Base-by-base conservation (phyloP, 2,113 vertebrate species). In the Galeopterus variegatus region DNA sequence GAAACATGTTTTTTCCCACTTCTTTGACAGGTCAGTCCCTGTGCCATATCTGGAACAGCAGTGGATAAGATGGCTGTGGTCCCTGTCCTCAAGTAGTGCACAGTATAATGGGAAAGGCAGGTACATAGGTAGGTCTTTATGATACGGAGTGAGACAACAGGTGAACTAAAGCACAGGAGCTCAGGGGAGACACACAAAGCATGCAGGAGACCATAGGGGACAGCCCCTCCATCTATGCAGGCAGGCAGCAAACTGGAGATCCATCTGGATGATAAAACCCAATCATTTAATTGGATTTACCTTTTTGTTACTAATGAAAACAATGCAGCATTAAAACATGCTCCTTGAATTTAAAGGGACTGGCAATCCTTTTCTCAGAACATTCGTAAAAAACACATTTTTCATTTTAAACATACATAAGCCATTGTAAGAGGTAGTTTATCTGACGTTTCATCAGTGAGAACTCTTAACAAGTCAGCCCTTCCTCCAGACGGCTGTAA, bases 391-490 rank as follows among this genome's bases (percentile, higher is more conserved):
- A 85, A 87, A 58, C 56, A 69, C 48, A n/a, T 50, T 70, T 96
- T 92, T 94, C 93, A 83, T 64, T 94, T 94, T 77, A 77, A 82
- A 72, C 72, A 85, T 18, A 86, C 72, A 60, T 12, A 45, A 58
- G 87, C 73, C 73, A 48, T 54, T 81, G 69, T 88, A 79, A 86
- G 89, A 58, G 67, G 82, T 94, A 52, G 80, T 88, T 90, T 50
- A 93, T 88, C 89, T 95, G 95, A 93, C 12, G 3, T 36, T 79
- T 75, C 58, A 75, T 95, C 56, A 64, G 12, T 2, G 69, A 86
- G 50, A 56, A 83, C 69, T 60, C 87, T 69, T 62, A 50, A 52
- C 64, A 18, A 0, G 0, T 36, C 84, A 79, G 64, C 31, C 90
- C 56, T 95, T 60, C 67, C 87, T 89, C 41, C 50, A 65, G 76